Evolutionary conservation across 2,797 vertebrate genomes (phyloP).

Genomic region (Miichthys miiuy): DNA sequence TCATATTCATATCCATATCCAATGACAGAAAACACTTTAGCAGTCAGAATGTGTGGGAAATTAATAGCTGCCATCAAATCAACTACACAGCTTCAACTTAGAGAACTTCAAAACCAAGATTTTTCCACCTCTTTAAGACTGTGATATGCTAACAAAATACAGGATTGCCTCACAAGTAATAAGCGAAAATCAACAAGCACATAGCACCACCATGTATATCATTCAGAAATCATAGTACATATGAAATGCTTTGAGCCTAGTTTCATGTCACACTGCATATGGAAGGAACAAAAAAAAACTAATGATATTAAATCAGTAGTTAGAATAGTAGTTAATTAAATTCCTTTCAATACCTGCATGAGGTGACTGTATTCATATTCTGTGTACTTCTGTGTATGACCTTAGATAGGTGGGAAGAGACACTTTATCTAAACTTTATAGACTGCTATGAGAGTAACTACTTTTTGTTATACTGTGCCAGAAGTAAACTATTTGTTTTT

Average conservation of each 20-base stretch:
- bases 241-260: neutral
- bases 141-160: conserved; percentile 16
- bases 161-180: conserved; percentile 5
- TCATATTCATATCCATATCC: conserved; percentile 44
- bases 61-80: conserved; percentile 46
- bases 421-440: neutral
- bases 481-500: neutral
- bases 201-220: neutral
- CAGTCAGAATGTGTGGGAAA: conserved; percentile 42
- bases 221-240: neutral
- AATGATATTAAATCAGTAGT: neutral
- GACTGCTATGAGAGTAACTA: neutral
- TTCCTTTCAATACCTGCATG: neutral
- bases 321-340: neutral
- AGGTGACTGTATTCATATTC: neutral
- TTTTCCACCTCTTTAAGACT: conserved; percentile 30
- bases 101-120: conserved; percentile 15
- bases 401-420: neutral
- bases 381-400: neutral
- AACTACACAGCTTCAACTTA: conserved; percentile 13
- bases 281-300: too few species aligned
- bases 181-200: conserved; percentile 25
- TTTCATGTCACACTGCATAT: neutral
- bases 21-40: conserved; percentile 41
- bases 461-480: neutral